Evolutionary conservation across 2,797 vertebrate species (phyloP).

Genomic region (Enteromius trimaculatus): DNA sequence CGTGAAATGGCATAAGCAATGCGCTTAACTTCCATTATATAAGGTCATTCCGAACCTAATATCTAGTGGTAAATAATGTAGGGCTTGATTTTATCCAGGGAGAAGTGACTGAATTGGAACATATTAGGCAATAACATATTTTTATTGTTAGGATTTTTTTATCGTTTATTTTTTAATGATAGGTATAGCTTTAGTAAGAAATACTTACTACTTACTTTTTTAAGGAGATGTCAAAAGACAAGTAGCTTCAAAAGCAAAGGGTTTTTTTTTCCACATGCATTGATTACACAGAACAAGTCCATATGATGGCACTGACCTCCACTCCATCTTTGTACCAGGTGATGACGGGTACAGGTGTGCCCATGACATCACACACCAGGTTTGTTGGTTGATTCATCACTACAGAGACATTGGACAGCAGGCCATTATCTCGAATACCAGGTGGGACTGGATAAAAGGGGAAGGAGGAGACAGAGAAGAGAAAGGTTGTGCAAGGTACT

Average conservation of each 20-base stretch:
- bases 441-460: slow-evolving; percentile 84
- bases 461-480: neutral
- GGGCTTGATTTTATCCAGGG: neutral
- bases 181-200: neutral
- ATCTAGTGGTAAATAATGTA: too few relatives aligned
- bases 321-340: slow-evolving; percentile 90
- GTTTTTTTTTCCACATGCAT: too few relatives aligned
- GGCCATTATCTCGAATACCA: slow-evolving; percentile 82
- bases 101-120: neutral
- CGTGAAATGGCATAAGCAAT: slow-evolving; percentile 18
- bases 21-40: neutral
- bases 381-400: slow-evolving; percentile 82
- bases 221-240: too few relatives aligned
- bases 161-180: neutral
- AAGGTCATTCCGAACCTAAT: too few relatives aligned
- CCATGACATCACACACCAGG: slow-evolving; percentile 89
- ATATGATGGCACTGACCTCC: slow-evolving; percentile 76
- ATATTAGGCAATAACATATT: neutral
- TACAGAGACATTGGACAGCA: slow-evolving; percentile 82
- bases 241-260: neutral
- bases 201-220: neutral
- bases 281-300: neutral
- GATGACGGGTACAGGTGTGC: slow-evolving; percentile 86
- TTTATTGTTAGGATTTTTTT: neutral
- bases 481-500: slow-evolving; percentile 5